A percentile compares a stretch with the other conserved stretches of the same genome.
These are phyloP conservation scores for Drosophila novamexicana DNA, from an alignment of 1,140 invertebrate species.

Conservation along the genomic window DNA sequence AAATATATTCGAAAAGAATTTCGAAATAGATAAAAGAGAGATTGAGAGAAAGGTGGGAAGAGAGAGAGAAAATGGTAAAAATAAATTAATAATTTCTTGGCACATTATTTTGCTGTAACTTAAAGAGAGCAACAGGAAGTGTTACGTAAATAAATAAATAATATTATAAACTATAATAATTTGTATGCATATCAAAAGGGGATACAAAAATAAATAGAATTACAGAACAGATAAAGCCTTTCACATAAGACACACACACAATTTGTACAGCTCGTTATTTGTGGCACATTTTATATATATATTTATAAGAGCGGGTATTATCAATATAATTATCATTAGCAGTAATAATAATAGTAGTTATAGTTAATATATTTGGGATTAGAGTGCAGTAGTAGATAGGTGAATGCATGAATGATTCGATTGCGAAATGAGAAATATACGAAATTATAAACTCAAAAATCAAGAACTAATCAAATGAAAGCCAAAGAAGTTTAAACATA, in stretches of 20 bases:
- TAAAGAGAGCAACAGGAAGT: conserved; percentile 1
- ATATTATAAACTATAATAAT: conserved; percentile 23
- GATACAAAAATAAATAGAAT: neutral
- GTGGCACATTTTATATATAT: conserved; percentile 24
- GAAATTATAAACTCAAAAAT: conserved; percentile 27
- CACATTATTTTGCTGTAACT: conserved; percentile 11
- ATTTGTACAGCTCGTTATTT: conserved; percentile 22
- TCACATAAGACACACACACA: conserved; percentile 10
- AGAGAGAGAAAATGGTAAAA: conserved; percentile 41
- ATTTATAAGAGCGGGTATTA: conserved; percentile 21
- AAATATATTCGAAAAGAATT: conserved; percentile 51
- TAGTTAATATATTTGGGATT: conserved; percentile 3
- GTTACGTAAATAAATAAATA: conserved; percentile 23
- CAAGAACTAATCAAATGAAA: conserved; percentile 43
- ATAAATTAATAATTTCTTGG: conserved; percentile 65
- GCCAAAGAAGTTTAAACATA: conserved; percentile 13
- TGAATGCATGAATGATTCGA: conserved; percentile 73
- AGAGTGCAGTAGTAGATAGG: conserved; percentile 33
- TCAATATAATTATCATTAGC: conserved; percentile 30
- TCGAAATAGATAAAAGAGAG: conserved; percentile 16
- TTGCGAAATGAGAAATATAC: conserved; percentile 48
- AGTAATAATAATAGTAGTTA: conserved; percentile 15
- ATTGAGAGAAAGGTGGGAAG: conserved; percentile 1
- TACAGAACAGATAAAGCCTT: neutral
- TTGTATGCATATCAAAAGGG: neutral